phyloP scores from a whole-genome alignment of 2,888 invertebrate species.

The Callinectes sapidus region DNA sequence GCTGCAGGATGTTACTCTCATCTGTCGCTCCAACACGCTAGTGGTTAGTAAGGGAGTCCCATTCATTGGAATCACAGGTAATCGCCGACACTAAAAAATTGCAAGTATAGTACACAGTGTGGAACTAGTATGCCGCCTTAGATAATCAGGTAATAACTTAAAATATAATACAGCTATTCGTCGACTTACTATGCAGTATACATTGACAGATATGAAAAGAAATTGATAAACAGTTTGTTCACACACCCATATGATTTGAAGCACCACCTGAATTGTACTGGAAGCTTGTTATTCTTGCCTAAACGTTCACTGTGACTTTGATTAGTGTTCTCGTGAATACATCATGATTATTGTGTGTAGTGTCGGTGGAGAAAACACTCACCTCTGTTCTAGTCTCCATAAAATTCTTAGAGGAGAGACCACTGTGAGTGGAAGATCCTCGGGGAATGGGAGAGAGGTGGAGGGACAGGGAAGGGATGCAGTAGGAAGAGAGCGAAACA shows the following conservation, averaged over 20 bases:
- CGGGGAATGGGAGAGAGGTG: neutral
- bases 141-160: neutral
- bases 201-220: neutral
- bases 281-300: neutral
- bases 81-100: neutral
- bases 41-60: neutral
- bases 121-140: neutral
- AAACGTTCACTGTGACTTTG: neutral
- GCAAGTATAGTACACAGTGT: neutral
- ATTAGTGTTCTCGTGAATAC: neutral
- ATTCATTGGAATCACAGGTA: neutral
- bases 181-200: neutral
- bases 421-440: neutral
- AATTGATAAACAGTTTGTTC: neutral
- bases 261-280: neutral
- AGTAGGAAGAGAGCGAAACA: constrained; percentile 26
- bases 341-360: neutral
- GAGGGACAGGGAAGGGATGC: neutral
- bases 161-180: neutral
- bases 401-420: neutral
- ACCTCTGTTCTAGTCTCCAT: neutral
- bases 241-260: neutral
- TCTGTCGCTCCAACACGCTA: neutral
- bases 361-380: neutral
- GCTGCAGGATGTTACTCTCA: neutral